phyloP scores from a whole-genome alignment of 1,140 invertebrate species.

The Drosophila micromelanica region DNA sequence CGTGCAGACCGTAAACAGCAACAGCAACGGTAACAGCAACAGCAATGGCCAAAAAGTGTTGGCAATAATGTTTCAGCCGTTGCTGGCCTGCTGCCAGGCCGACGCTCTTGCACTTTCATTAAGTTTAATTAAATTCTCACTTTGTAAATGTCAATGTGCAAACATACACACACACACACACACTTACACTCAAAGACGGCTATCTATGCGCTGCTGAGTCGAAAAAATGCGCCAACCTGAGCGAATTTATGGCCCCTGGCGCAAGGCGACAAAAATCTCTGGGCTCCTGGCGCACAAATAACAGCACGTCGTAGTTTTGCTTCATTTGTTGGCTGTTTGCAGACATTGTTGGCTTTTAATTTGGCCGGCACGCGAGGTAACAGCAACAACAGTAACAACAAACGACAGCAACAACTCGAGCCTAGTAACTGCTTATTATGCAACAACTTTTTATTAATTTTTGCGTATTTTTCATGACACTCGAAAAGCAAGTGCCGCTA shows the following conservation, averaged over 20 bases:
- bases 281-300: constrained; percentile 58
- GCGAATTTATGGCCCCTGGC: constrained; percentile 70
- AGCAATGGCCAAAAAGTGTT: constrained; percentile 53
- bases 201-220: constrained; percentile 41
- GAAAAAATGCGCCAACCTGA: constrained; percentile 70
- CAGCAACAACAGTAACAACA: constrained; percentile 38
- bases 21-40: constrained; percentile 2
- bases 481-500: neutral
- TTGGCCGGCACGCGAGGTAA: constrained; percentile 67
- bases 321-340: constrained; percentile 69
- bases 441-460: constrained; percentile 75
- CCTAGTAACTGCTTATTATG: constrained; percentile 68
- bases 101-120: constrained; percentile 76
- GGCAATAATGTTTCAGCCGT: constrained; percentile 22
- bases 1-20: constrained; percentile 10
- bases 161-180: constrained; percentile 47
- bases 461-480: constrained; percentile 72
- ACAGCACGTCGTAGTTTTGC: constrained; percentile 77
- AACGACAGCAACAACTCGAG: constrained; percentile 11
- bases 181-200: constrained; percentile 14
- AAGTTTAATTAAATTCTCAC: constrained; percentile 81
- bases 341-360: constrained; percentile 82
- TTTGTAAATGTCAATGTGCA: constrained; percentile 79
- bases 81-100: constrained; percentile 40
- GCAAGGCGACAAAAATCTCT: constrained; percentile 79